phyloP scores from a whole-genome alignment of 1,140 invertebrate genomes.

The Microplitis mediator region DNA sequence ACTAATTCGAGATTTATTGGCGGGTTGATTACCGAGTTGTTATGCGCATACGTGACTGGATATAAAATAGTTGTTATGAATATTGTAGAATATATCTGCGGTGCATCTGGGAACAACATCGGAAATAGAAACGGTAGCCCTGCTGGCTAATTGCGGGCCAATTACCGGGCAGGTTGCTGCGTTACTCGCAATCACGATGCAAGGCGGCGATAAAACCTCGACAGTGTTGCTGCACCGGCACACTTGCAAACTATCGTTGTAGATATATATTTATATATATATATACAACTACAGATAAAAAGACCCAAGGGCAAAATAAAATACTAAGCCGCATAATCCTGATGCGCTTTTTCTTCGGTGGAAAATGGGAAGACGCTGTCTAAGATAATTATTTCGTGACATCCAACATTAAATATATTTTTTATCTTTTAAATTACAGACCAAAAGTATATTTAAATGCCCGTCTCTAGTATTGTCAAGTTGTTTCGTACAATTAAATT shows the following conservation, averaged over 20 bases:
- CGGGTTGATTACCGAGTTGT: too few relatives aligned
- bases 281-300: background rate
- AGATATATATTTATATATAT: too few relatives aligned
- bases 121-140: constrained; percentile 28
- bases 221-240: background rate
- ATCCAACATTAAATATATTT: background rate
- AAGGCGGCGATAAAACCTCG: constrained; percentile 9
- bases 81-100: background rate
- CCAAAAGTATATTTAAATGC: background rate
- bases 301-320: constrained; percentile 20
- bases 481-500: background rate
- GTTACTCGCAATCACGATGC: constrained; percentile 28
- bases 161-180: constrained; percentile 26
- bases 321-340: background rate
- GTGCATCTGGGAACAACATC: background rate
- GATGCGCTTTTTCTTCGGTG: background rate
- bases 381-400: constrained; percentile 13
- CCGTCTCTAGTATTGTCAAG: background rate
- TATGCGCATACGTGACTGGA: too few relatives aligned
- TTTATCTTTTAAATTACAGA: background rate
- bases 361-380: constrained; percentile 7
- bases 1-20: too few relatives aligned
- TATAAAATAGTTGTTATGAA: background rate
- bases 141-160: constrained; percentile 27
- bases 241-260: too few relatives aligned